Conservation (phyloP, 1,140 invertebrate species). For the Heliconius congener region DNA sequence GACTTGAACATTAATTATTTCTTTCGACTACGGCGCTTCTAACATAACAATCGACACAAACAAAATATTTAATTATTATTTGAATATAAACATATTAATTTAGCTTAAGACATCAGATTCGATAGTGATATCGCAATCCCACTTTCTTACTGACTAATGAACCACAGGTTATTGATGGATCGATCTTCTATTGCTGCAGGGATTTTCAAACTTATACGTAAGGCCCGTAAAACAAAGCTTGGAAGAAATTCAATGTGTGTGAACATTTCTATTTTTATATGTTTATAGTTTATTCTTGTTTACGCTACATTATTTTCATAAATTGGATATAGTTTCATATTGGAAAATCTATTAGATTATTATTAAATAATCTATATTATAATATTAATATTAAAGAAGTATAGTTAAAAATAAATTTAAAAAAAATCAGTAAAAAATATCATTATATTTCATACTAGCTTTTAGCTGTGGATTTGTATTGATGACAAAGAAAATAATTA, state of each 20-base stretch:
- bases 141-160: constrained; percentile 31
- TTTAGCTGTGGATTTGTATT: too few relatives aligned
- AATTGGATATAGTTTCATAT: too few relatives aligned
- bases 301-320: background rate
- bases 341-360: too few relatives aligned
- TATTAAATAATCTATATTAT: too few relatives aligned
- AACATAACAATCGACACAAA: background rate
- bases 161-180: constrained; percentile 30
- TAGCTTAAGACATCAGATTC: constrained; percentile 19
- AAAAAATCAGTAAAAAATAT: too few relatives aligned
- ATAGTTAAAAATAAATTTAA: too few relatives aligned
- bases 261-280: too few relatives aligned
- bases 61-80: constrained; percentile 8
- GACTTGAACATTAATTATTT: background rate
- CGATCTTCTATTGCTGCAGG: constrained; percentile 12
- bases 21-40: background rate
- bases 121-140: constrained; percentile 22
- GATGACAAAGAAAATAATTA: too few relatives aligned
- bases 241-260: too few relatives aligned
- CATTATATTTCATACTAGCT: too few relatives aligned
- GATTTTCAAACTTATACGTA: background rate
- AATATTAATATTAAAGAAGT: too few relatives aligned
- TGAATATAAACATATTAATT: constrained; percentile 12
- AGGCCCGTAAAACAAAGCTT: background rate
- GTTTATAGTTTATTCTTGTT: background rate